Percentiles rank a stretch among this genome's conserved stretches.
Evolutionary conservation across 1,140 invertebrate genomes (phyloP).

Genomic region (Macrocentrus cingulum): DNA sequence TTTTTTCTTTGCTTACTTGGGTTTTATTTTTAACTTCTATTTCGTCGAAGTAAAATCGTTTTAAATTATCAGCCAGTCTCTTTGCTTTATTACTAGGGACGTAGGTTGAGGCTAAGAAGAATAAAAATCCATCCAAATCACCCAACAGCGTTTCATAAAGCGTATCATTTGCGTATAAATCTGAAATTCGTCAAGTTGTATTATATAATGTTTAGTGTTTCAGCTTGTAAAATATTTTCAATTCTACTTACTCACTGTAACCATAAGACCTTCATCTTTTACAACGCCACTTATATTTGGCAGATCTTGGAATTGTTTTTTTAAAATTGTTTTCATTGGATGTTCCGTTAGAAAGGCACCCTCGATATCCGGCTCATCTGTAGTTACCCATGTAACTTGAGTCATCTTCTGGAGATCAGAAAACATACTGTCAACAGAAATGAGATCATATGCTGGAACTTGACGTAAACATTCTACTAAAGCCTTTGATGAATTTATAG

Average conservation of each 20-base stretch:
- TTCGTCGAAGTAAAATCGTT: slow-evolving; percentile 25
- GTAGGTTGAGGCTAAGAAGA: background rate
- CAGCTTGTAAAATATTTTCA: background rate
- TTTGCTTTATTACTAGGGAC: background rate
- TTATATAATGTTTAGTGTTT: too few relatives aligned
- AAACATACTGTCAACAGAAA: slow-evolving; percentile 14
- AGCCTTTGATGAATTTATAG: slow-evolving; percentile 17
- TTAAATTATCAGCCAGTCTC: background rate
- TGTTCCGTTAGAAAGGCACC: slow-evolving; percentile 28
- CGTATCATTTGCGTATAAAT: slow-evolving; percentile 14
- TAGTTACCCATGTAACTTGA: slow-evolving; percentile 24
- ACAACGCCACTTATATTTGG: slow-evolving; percentile 26
- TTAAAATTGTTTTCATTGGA: slow-evolving; percentile 21
- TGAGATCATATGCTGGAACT: background rate
- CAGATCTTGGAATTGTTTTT: slow-evolving; percentile 20
- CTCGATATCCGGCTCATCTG: slow-evolving; percentile 19
- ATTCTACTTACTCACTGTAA: slow-evolving; percentile 18
- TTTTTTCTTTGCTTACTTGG: slow-evolving; percentile 11
- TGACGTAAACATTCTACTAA: slow-evolving; percentile 27
- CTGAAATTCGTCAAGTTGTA: too few relatives aligned
- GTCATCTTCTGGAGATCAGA: background rate
- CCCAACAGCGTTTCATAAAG: slow-evolving; percentile 9
- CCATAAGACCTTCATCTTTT: slow-evolving; percentile 24
- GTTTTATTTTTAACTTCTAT: slow-evolving; percentile 14
- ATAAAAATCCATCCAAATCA: slow-evolving; percentile 17